Evolutionary conservation across 2,888 invertebrate species (phyloP), one percentile per base, ranked within the genome.

Genomic region (Luperina nickerlii): DNA sequence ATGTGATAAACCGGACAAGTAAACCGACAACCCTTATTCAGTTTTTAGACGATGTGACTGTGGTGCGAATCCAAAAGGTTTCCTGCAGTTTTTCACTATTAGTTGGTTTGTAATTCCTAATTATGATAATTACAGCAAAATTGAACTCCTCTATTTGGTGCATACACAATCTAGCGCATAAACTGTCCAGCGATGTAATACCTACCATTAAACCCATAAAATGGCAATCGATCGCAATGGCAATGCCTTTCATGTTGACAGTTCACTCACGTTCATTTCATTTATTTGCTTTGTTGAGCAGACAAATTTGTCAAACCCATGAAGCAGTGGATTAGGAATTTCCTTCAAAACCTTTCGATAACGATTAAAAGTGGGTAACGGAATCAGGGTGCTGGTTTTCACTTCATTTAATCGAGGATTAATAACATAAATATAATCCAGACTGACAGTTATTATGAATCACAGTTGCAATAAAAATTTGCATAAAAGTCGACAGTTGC

Each of bases 1-100:
- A 73, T 62, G n/a, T 62, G 32, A 54, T 9, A 51, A 51, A 62
- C 51, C 32, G 62, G 74, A 15, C 20, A n/a, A 54, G 24, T 76
- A 18, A n/a, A 48, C 27, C 4, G 0, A 18, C 32, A 32, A n/a
- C 6, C 13, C 1, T 3, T 27, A n/a, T 20, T 32, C 13, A 48
- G 57, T 38, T 57, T 11, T 24, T 11, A 9, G 48, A 20, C 13
- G 6, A 57, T 24, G 32, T 18, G 38, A 45, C 24, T 4, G 74
- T 45, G 24, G 15, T 48, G 7, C 15, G 20, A 48, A 57, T 79
- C 13, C 1, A 24, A 18, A 8, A 45, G 8, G 18, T 13, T 38
- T 27, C 13, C n/a, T 20, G 13, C 32, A 60, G 8, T 18, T 5
- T 60, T 60, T 54, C 54, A n/a, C n/a, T 57, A 9, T 60, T 54